Evolutionary conservation across 2,797 vertebrate species (phyloP), one percentile per base, ranked within the genome.

Genomic region (Pseudopleuronectes americanus): DNA sequence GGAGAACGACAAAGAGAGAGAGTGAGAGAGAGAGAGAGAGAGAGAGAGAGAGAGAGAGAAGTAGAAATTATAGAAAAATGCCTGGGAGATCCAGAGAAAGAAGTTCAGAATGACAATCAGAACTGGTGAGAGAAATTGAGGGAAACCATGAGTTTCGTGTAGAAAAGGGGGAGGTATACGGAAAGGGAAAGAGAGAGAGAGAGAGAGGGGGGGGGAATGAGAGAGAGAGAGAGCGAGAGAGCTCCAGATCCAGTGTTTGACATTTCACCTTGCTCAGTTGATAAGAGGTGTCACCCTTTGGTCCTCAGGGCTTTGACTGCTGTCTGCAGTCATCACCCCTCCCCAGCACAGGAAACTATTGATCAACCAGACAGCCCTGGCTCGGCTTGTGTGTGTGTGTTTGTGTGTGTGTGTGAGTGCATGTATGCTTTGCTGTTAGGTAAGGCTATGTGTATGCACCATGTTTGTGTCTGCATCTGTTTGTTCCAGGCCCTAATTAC

Each of bases 251-350:
- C 89, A 91, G 84, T 87, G 90, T 91, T 90, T 90, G 92, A 93
- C 91, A 91, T 89, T 92, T 93, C 92, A 94, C 91, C 90, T 91
- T 92, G 88, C 89, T 91, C 84, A 92, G 88, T 90, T 93, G 92
- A 94, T 93, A 90, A 93, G 92, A 87, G 89, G 88, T 93, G 90
- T 93, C 92, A 92, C 91, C 89, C 88, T 87, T 84, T 83, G 89
- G 87, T 90, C 91, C 90, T 91, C 83, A 47, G 90, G 91, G 90
- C 90, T 92, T 92, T 89, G 82, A 90, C 87, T 92, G 89, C 90
- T 92, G 90, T 92, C 89, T 92, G 85, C 87, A 89, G 88, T 85
- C 89, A 92, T 92, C 87, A 88, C 81, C 85, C 86, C 88, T 88
- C 88, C 88, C 89, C 88, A 84, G 86, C 90, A 89, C 89, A 87